These are phyloP conservation scores for Agrotis segetum DNA, from an alignment of 2,888 invertebrate genomes.

Conservation along the genomic window DNA sequence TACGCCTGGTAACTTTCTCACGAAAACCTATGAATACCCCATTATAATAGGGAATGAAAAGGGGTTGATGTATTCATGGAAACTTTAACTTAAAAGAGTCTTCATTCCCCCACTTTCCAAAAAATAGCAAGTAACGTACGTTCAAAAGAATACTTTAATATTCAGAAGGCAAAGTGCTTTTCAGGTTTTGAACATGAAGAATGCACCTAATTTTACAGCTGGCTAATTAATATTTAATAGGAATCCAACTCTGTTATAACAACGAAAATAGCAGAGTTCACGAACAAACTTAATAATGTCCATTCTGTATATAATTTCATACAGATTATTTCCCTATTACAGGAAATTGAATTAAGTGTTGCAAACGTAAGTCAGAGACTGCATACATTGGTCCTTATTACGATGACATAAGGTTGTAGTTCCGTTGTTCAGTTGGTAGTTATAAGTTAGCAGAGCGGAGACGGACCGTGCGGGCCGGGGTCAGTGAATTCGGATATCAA, in stretches of 20 bases:
- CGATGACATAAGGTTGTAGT: slow-evolving; percentile 48
- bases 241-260: slow-evolving; percentile 15
- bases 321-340: slow-evolving; percentile 68
- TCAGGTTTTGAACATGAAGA: neutral
- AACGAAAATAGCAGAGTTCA: slow-evolving; percentile 41
- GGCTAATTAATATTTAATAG: slow-evolving; percentile 29
- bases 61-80: slow-evolving; percentile 74
- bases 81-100: slow-evolving; percentile 67
- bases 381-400: slow-evolving; percentile 31
- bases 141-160: slow-evolving; percentile 34
- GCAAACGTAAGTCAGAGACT: slow-evolving; percentile 37
- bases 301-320: slow-evolving; percentile 63
- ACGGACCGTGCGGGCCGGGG: slow-evolving; percentile 55
- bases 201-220: slow-evolving; percentile 9
- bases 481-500: slow-evolving; percentile 73
- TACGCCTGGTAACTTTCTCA: slow-evolving; percentile 70
- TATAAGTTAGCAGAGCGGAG: slow-evolving; percentile 45
- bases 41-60: slow-evolving; percentile 68
- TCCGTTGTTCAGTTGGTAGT: slow-evolving; percentile 30
- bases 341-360: slow-evolving; percentile 66
- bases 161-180: slow-evolving; percentile 14
- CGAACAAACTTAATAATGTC: slow-evolving; percentile 51
- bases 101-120: slow-evolving; percentile 42
- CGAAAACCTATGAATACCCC: slow-evolving; percentile 73
- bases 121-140: slow-evolving; percentile 50